Evolutionary conservation across 2,797 vertebrate species (phyloP), one percentile per base, ranked within the genome.

Genomic region (Characodon lateralis): DNA sequence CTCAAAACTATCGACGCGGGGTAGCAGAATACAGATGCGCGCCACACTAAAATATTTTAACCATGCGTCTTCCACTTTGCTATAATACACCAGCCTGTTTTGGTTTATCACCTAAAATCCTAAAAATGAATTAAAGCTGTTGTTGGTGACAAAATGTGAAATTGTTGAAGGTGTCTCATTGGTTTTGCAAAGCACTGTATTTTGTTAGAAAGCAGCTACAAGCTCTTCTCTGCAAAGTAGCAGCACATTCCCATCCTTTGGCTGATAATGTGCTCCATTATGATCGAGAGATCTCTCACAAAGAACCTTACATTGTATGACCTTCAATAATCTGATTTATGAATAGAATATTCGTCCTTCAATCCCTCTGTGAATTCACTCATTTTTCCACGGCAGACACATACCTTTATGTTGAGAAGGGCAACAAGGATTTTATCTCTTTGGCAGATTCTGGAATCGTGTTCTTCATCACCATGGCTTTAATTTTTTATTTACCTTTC

Each of bases 271-370:
- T 81, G 63, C 14, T 7, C 31, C 50, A 79, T 65, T 72, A 55
- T 71, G 3, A 12, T 75, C 24, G n/a, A 46, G 43, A 75, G 55
- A 72, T 81, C 73, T 61, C 0, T 58, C 61, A 58, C 2, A 77
- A 82, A 66, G 46, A 76, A 48, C 31, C 4, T 56, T 72, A 58
- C 72, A 80, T 79, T 18, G 26, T 20, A 72, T 74, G 78, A 77
- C 78, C 71, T 89, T 72, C 39, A 39, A 39, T 73, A 77, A 87
- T 70, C 28, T 78, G 65, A 68, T 65, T 78, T 77, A 79, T 82
- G 69, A 85, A 77, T 83, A 46, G 46, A 85, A 85, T 78, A 82
- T 88, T 77, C 65, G 78, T 87, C 78, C 78, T 76, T 83, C 48
- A 78, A 71, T 86, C 82, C 26, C 10, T 70, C 53, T 78, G 0